phyloP scores from a whole-genome alignment of 2,888 invertebrate genomes.

The Drosophila anceps region DNA sequence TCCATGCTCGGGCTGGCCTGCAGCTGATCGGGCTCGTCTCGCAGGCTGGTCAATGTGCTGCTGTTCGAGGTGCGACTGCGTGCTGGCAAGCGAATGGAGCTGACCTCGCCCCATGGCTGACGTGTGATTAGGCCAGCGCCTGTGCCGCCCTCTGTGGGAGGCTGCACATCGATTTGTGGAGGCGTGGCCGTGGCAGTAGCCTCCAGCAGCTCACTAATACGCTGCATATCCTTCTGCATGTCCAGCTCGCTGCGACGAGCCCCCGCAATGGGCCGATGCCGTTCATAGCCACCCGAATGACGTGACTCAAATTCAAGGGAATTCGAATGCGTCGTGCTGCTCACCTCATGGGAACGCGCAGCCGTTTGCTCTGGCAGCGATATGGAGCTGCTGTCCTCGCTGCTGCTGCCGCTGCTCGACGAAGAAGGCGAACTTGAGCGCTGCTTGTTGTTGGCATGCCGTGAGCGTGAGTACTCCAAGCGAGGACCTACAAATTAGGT shows the following conservation, averaged over 20 bases:
- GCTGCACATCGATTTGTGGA: slow-evolving; percentile 84
- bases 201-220: slow-evolving; percentile 76
- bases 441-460: slow-evolving; percentile 57
- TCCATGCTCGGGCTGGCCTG: slow-evolving; percentile 87
- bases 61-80: slow-evolving; percentile 85
- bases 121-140: slow-evolving; percentile 20
- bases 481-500: slow-evolving; percentile 56
- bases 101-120: slow-evolving; percentile 53
- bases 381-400: slow-evolving; percentile 75
- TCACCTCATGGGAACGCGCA: slow-evolving; percentile 71
- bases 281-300: slow-evolving; percentile 80
- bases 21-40: slow-evolving; percentile 87
- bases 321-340: slow-evolving; percentile 83
- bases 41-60: slow-evolving; percentile 87
- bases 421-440: slow-evolving; percentile 77
- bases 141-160: slow-evolving; percentile 69
- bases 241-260: slow-evolving; percentile 84
- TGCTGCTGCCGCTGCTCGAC: slow-evolving; percentile 74
- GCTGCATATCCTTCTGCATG: slow-evolving; percentile 81
- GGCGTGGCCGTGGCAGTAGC: slow-evolving; percentile 41
- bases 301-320: slow-evolving; percentile 84
- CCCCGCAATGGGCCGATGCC: slow-evolving; percentile 78
- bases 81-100: slow-evolving; percentile 72
- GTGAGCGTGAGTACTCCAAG: slow-evolving; percentile 62
- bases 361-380: slow-evolving; percentile 68